Conservation (phyloP, 2,113 vertebrate species). For the Cavia porcellus region DNA sequence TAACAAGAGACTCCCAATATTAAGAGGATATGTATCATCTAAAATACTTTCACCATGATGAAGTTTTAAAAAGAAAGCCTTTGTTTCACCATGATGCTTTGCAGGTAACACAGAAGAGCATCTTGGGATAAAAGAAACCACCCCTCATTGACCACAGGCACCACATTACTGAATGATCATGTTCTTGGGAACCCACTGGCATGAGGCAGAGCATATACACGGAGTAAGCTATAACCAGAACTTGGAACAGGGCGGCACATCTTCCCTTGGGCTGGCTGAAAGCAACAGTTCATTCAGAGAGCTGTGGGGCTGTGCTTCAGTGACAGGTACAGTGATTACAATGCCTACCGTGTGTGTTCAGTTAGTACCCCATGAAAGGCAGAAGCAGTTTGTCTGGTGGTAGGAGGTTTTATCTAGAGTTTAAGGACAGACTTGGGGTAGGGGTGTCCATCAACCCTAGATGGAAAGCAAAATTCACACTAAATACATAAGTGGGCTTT, state of each 20-base stretch:
- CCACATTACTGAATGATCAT: neutral
- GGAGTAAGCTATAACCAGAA: accelerated
- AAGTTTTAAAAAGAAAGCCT: neutral
- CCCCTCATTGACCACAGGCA: neutral
- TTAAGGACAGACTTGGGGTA: neutral
- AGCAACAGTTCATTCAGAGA: neutral
- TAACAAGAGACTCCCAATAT: neutral
- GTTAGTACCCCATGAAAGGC: neutral
- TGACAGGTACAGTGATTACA: neutral
- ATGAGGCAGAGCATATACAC: neutral
- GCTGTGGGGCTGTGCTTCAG: neutral
- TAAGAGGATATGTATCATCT: neutral
- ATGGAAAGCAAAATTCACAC: slow-evolving; percentile 19
- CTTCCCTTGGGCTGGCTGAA: neutral
- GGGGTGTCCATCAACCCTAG: neutral
- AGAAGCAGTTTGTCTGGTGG: neutral
- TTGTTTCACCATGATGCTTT: neutral
- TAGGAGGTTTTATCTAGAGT: neutral
- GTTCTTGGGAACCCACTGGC: neutral
- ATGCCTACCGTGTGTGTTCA: accelerated
- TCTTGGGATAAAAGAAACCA: neutral
- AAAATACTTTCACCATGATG: neutral
- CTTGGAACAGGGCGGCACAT: accelerated
- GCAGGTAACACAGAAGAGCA: neutral
- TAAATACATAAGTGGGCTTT: neutral